Evolutionary conservation across 2,113 vertebrate species (phyloP).

Genomic region (Catagonus wagneri): DNA sequence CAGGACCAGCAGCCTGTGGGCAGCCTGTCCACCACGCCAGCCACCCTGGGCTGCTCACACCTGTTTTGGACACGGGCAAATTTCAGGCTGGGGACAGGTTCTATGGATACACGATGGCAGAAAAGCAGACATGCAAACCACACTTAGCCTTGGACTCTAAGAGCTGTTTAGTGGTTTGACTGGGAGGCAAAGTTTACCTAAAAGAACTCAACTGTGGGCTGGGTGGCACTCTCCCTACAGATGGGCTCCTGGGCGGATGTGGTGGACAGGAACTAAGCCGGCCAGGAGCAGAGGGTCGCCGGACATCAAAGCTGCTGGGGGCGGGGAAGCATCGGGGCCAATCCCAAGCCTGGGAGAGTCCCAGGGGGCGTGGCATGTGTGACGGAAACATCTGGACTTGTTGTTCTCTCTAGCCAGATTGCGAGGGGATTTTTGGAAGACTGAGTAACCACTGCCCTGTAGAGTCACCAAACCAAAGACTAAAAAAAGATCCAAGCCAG

Average conservation of each 20-base stretch:
- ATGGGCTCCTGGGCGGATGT: rapidly evolving
- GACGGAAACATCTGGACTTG: not conserved
- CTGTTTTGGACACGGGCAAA: not conserved
- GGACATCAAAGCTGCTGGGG: not conserved
- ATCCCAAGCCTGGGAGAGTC: not conserved
- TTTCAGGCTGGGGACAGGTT: not conserved
- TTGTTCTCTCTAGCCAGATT: not conserved
- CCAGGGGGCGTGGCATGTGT: rapidly evolving
- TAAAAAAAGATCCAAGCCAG: constrained; percentile 57
- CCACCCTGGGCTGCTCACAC: not conserved
- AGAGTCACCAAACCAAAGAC: constrained; percentile 62
- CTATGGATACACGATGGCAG: rapidly evolving
- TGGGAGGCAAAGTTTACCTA: not conserved
- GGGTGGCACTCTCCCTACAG: not conserved
- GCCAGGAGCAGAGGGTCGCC: not conserved
- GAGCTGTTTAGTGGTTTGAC: not conserved
- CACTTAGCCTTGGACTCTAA: not conserved
- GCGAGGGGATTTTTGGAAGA: not conserved
- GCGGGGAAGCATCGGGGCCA: not conserved
- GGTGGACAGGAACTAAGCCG: not conserved
- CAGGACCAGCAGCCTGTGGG: not conserved
- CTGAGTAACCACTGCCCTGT: constrained; percentile 46
- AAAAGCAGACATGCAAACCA: not conserved
- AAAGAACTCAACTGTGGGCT: not conserved
- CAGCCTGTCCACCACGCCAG: not conserved